These are phyloP conservation scores for Meghimatium bilineatum DNA, from an alignment of 2,888 invertebrate genomes.

Conservation along the genomic window DNA sequence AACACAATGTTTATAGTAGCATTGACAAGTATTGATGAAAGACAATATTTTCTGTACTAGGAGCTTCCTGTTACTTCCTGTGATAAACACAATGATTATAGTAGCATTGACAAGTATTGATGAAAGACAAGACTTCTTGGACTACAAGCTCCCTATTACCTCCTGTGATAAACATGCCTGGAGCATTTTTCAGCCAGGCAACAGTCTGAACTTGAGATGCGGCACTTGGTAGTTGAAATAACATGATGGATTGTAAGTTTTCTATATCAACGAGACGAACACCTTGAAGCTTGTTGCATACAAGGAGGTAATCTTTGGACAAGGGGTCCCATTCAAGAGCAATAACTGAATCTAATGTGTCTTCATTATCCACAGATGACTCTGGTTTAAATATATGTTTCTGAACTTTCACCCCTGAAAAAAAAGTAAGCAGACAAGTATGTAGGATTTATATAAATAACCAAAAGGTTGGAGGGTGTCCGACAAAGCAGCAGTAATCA, in stretches of 20 bases:
- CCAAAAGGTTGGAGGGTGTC: too few relatives aligned
- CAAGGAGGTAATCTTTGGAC: constrained; percentile 76
- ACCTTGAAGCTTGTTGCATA: constrained; percentile 69
- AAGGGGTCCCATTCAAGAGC: constrained; percentile 78
- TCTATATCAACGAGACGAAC: constrained; percentile 75
- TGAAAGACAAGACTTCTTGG: too few relatives aligned
- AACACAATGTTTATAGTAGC: too few relatives aligned
- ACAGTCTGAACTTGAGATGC: constrained; percentile 75
- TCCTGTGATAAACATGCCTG: constrained; percentile 78
- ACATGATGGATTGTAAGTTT: constrained; percentile 67
- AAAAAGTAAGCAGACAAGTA: too few relatives aligned
- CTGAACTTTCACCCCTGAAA: constrained; percentile 45
- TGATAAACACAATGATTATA: constrained; percentile 73
- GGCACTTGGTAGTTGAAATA: constrained; percentile 75
- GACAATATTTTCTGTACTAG: too few relatives aligned
- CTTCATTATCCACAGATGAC: constrained; percentile 56
- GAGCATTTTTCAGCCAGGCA: constrained; percentile 77
- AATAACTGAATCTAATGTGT: constrained; percentile 67
- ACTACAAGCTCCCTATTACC: constrained; percentile 60
- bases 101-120: too few relatives aligned
- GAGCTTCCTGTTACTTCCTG: too few relatives aligned
- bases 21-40: too few relatives aligned
- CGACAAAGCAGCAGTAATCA: too few relatives aligned
- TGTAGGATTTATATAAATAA: too few relatives aligned
- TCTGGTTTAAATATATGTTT: constrained; percentile 68